phyloP scores from a whole-genome alignment of 1,140 invertebrate species.

The Holotrichia oblita region DNA sequence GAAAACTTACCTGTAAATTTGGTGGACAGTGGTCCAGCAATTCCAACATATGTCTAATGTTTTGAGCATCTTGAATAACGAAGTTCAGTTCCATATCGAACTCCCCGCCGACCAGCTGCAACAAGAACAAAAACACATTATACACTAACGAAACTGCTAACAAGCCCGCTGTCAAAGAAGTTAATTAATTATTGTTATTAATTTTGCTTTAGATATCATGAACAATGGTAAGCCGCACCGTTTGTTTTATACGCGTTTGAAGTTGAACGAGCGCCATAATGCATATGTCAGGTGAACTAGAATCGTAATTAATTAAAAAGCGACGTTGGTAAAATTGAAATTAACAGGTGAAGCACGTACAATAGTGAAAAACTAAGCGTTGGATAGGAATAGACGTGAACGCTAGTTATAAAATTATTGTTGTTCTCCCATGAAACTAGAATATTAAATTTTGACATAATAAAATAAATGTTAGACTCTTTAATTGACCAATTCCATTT shows the following conservation, averaged over 20 bases:
- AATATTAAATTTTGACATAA: background rate
- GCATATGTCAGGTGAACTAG: background rate
- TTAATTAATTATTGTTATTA: conserved; percentile 23
- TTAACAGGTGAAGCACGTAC: background rate
- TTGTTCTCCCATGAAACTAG: no score
- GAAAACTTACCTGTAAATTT: conserved; percentile 88
- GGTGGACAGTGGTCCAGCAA: conserved; percentile 94
- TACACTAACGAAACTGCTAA: background rate
- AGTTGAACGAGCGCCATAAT: background rate
- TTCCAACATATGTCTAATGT: conserved; percentile 97
- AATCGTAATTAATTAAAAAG: background rate
- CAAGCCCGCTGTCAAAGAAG: background rate
- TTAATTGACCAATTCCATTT: background rate
- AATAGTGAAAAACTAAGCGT: background rate
- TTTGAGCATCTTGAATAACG: conserved; percentile 97
- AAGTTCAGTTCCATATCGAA: conserved; percentile 99
- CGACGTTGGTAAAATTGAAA: background rate
- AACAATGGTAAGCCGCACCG: background rate
- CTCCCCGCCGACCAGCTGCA: conserved; percentile 96
- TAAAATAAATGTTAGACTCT: background rate
- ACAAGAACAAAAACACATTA: conserved; percentile 58
- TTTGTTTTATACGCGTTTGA: background rate
- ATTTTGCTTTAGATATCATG: background rate
- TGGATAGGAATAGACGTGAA: background rate
- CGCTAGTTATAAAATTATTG: background rate